A percentile compares a stretch with the other conserved stretches of the same genome.
Evolutionary conservation across 2,888 invertebrate species (phyloP).

Genomic region (Drosophila meridionalis): DNA sequence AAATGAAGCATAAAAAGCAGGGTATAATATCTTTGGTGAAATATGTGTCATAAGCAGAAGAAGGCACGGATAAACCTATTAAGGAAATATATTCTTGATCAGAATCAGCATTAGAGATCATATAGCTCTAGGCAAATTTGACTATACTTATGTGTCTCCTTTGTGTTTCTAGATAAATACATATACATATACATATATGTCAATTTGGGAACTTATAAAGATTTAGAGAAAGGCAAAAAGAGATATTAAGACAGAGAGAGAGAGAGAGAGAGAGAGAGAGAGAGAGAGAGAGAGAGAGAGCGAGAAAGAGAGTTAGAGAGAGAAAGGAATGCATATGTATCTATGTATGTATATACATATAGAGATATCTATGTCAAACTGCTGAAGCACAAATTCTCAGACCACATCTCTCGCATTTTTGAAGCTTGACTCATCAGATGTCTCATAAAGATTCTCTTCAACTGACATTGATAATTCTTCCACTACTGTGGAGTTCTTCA

Average conservation of each 20-base stretch:
- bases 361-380: not conserved
- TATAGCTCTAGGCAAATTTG: not conserved
- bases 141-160: not conserved
- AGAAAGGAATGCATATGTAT: not conserved
- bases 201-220: too few species aligned
- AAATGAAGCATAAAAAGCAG: not conserved
- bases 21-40: not conserved
- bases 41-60: not conserved
- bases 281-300: not conserved
- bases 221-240: not conserved
- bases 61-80: not conserved
- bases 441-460: not conserved
- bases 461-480: too few species aligned
- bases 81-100: not conserved
- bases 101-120: not conserved
- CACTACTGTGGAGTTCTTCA: not conserved
- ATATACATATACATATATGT: not conserved
- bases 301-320: not conserved
- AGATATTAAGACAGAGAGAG: not conserved
- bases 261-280: not conserved
- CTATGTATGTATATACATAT: not conserved
- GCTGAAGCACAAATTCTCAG: not conserved
- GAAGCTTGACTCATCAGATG: not conserved
- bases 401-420: not conserved
- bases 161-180: not conserved